Conservation (phyloP, 2,113 vertebrate genomes). For the Macroglossus sobrinus region DNA sequence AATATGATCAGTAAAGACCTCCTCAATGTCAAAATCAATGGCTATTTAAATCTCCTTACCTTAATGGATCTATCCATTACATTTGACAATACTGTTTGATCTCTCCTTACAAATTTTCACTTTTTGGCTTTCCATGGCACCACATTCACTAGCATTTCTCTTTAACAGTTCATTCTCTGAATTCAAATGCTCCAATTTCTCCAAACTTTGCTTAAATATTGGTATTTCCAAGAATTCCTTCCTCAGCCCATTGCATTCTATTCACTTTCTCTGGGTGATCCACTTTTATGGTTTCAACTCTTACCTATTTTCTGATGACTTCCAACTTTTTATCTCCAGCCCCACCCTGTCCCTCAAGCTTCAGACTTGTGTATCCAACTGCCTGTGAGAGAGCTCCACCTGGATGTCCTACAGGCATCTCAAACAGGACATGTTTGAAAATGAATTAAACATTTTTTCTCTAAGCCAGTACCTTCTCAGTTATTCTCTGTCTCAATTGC, state of each 20-base stretch:
- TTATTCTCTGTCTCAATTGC: neutral
- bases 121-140: neutral
- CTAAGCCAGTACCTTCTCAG: neutral
- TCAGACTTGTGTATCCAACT: neutral
- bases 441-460: neutral
- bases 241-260: neutral
- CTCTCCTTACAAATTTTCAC: neutral
- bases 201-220: neutral
- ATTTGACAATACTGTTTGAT: neutral
- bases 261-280: neutral
- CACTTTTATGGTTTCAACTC: slow-evolving; percentile 1
- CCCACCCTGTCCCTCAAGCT: neutral
- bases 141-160: neutral
- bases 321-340: neutral
- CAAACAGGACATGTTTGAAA: slow-evolving; percentile 25
- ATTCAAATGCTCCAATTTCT: neutral
- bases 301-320: neutral
- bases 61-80: neutral
- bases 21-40: neutral
- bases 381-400: neutral
- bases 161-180: neutral
- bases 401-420: slow-evolving; percentile 44
- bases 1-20: neutral
- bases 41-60: neutral
- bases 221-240: neutral